Percentiles rank a stretch among this genome's conserved stretches.
Conservation (phyloP, 2,888 invertebrate genomes). For the Apamea anceps region DNA sequence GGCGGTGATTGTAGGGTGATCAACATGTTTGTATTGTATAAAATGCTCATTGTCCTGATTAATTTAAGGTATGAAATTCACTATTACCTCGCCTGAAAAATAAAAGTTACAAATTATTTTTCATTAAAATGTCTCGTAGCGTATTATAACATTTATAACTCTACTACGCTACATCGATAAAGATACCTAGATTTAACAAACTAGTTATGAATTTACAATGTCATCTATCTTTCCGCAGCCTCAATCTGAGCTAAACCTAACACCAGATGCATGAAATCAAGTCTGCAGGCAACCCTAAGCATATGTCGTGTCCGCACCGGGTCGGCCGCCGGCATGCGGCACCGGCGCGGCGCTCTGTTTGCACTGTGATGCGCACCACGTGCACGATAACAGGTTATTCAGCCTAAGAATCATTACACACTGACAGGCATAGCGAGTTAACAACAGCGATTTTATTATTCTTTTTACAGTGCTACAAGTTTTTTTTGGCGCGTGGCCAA, state of each 20-base stretch:
- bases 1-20: constrained; percentile 30
- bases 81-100: background rate
- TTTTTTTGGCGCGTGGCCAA: background rate
- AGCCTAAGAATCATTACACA: constrained; percentile 68
- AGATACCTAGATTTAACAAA: background rate
- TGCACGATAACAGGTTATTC: constrained; percentile 87
- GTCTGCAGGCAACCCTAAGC: constrained; percentile 31
- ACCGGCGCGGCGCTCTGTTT: constrained; percentile 71
- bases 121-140: background rate
- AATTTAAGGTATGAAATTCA: background rate
- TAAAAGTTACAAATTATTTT: background rate
- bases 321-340: constrained; percentile 56
- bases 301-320: constrained; percentile 54
- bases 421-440: constrained; percentile 58
- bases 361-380: constrained; percentile 77
- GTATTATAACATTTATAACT: background rate
- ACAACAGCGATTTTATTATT: constrained; percentile 17
- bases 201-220: constrained; percentile 8
- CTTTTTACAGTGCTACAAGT: background rate
- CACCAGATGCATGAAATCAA: constrained; percentile 2
- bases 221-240: background rate
- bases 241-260: background rate
- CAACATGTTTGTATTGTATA: background rate
- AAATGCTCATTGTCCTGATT: background rate
- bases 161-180: background rate